Conservation (phyloP, 1,140 invertebrate genomes). For the Caenorhabditis remanei region DNA sequence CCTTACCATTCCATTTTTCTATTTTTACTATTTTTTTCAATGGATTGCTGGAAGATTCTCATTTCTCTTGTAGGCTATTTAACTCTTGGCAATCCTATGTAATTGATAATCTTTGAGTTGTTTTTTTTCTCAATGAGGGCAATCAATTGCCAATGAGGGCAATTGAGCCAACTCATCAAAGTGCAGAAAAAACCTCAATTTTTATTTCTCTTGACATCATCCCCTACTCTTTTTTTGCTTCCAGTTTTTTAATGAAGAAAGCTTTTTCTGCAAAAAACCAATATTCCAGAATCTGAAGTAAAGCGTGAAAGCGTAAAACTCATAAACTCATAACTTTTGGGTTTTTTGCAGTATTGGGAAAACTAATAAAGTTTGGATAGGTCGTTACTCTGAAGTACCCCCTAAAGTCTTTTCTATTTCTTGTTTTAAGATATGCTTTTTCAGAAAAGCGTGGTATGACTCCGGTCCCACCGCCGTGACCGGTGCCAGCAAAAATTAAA, state of each 20-base stretch:
- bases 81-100: too few species aligned
- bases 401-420: neutral
- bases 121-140: too few species aligned
- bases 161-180: too few species aligned
- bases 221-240: neutral
- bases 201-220: neutral
- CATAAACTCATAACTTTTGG: neutral
- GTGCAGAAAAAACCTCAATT: too few species aligned
- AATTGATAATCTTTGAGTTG: too few species aligned
- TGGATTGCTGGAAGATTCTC: too few species aligned
- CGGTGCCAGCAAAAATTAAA: neutral
- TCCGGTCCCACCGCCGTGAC: neutral
- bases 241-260: neutral
- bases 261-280: neutral
- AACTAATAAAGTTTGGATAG: slow-evolving; percentile 25
- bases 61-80: too few species aligned
- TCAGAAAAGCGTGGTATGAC: neutral
- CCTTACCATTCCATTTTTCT: neutral
- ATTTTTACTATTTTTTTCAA: neutral
- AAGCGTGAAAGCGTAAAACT: neutral
- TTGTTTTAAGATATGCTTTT: neutral
- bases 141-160: too few species aligned
- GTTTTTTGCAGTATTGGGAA: neutral
- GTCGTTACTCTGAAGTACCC: slow-evolving; percentile 3
- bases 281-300: neutral